Percentiles rank a stretch among this genome's conserved stretches.
Evolutionary conservation across 1,140 invertebrate species (phyloP).

Genomic region (Bombus superbus): DNA sequence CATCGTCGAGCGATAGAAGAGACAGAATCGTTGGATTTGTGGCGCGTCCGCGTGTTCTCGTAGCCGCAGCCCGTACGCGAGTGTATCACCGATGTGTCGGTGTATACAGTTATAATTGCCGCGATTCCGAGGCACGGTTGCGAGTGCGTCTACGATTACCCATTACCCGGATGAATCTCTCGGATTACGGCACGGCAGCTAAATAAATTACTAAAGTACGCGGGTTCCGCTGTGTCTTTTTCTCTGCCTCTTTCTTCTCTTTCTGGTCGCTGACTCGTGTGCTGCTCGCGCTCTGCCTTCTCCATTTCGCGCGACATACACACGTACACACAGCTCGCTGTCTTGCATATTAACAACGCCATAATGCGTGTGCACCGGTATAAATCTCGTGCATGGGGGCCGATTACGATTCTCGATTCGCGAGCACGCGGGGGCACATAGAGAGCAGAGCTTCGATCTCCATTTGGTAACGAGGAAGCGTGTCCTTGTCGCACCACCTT

Average conservation of each 20-base stretch:
- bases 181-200: conserved; percentile 57
- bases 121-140: conserved; percentile 56
- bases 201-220: conserved; percentile 60
- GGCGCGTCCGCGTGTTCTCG: not conserved
- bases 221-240: not conserved
- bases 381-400: conserved; percentile 22
- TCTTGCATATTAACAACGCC: conserved; percentile 56
- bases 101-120: conserved; percentile 67
- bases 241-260: not conserved
- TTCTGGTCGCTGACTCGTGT: not conserved
- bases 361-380: conserved; percentile 30
- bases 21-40: not conserved
- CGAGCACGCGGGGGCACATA: not conserved
- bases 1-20: not conserved
- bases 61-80: too few relatives aligned
- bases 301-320: not conserved
- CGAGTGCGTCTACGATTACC: conserved; percentile 64
- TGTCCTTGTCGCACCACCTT: not conserved
- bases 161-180: conserved; percentile 66
- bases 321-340: not conserved
- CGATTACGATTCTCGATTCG: conserved; percentile 2
- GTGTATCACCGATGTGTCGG: not conserved
- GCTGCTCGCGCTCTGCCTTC: not conserved
- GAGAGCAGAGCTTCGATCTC: conserved; percentile 35
- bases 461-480: conserved; percentile 44